Base-by-base conservation (phyloP, 2,888 invertebrate genomes). In the Thelaira solivaga region DNA sequence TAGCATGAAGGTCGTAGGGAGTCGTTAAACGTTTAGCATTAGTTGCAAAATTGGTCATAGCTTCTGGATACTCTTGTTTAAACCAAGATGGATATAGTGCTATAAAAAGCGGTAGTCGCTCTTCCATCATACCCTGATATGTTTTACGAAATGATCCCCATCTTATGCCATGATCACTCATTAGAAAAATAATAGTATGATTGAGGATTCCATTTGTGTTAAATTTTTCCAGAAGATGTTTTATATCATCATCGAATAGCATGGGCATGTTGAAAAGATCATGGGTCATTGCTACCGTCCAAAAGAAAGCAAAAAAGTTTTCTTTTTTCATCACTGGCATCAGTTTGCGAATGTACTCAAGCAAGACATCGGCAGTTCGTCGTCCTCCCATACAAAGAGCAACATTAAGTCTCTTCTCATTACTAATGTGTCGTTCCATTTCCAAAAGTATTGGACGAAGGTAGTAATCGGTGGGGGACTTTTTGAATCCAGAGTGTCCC, bases 111-210 rank as follows among this genome's bases (percentile, higher is more conserved):
- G 98, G 97, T 68, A 97, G 90, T 49, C 97, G 92, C 86, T 96
- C 97, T 88, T 98, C 97, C 85, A 97, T 90, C 85, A 93, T 91
- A 1, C 96, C 96, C 88, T 97, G 95, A 87, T 94, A 95, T 0
- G 97, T 97, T 43, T 84, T 84, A 8, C 96, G 91, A 82, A 96
- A 96, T 6, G 91, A 91, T 2, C 97, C 97, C 93, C 95, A 97
- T 76, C 97, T 90, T 73, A 96, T 93, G 0, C 97, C 97, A 85
- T 97, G 97, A 86, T 97, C 97, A 87, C 97, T 97, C 90, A 97
- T 90, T 8, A 96, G 87, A 61, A 96, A 90, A 11, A 94, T 83
- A 45, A 93, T 90, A 0, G 95, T 95, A 24, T 92, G 90, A 61
- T 94, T 91, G 64, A 95, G 89, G 4, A 84, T 68, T 2, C 82